These are phyloP conservation scores for Drosophila nigrodunni DNA, from an alignment of 1,140 invertebrate genomes.

Conservation along the genomic window DNA sequence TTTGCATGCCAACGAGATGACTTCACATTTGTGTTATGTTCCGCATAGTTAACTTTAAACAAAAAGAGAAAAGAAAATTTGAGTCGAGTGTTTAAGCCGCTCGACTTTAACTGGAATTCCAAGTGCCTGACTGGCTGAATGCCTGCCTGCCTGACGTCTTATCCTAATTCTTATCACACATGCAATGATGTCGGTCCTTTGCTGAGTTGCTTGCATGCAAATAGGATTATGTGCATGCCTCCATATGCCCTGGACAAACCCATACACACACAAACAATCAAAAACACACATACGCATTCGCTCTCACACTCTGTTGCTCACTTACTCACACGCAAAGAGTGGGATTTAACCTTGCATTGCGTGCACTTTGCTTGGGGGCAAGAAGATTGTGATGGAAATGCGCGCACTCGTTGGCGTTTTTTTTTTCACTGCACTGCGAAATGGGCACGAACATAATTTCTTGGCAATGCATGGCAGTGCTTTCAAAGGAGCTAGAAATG, in stretches of 20 bases:
- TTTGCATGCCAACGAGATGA: constrained; percentile 53
- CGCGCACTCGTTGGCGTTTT: constrained; percentile 6
- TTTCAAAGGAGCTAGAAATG: constrained; percentile 27
- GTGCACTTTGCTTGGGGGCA: constrained; percentile 31
- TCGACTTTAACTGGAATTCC: constrained; percentile 45
- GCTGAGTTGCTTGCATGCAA: constrained; percentile 66
- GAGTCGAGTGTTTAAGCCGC: constrained; percentile 54
- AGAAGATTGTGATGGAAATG: constrained; percentile 12
- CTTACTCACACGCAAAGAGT: constrained; percentile 3
- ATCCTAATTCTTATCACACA: constrained; percentile 60
- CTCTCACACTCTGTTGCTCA: not conserved
- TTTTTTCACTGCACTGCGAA: constrained; percentile 7
- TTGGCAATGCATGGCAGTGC: constrained; percentile 31
- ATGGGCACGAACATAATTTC: constrained; percentile 76
- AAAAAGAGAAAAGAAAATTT: constrained; percentile 31
- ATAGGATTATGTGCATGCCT: constrained; percentile 67
- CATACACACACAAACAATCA: constrained; percentile 3
- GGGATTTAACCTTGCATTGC: constrained; percentile 49
- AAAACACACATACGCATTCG: not conserved
- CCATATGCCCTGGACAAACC: constrained; percentile 26
- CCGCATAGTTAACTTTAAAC: constrained; percentile 42
- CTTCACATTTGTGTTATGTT: constrained; percentile 21
- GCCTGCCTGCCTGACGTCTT: constrained; percentile 20
- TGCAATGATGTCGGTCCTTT: constrained; percentile 31
- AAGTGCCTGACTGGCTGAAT: constrained; percentile 17